Evolutionary conservation across 2,888 invertebrate genomes (phyloP), one percentile per base, ranked within the genome.

Genomic region (Arrhopalites spinosus): DNA sequence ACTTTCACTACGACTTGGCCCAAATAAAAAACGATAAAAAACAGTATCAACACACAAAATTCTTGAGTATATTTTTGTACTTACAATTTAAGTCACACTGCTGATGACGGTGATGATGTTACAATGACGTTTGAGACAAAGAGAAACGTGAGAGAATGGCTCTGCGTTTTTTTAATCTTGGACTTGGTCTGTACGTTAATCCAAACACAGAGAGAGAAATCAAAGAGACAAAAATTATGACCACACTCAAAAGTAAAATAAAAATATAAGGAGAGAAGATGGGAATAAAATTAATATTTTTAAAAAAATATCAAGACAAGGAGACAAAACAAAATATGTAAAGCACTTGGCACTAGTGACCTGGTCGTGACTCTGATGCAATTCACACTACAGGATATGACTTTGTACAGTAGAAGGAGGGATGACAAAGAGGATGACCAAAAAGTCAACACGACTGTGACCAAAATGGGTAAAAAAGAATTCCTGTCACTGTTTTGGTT

Each of bases 341-440:
- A 64, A 30, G 15, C 23, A 20, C 25, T 30, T 27, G 64, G 23
- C 43, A 66, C 66, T 66, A 43, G 66, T 66, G 66, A 66, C 66
- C 66, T 66, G 66, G 23, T 66, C n/a, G n/a, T 20, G 20, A 3
- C n/a, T 17, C 30, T 43, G n/a, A 15, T 45, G 11, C n/a, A 68
- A 20, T 47, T 43, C 5, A 47, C 36, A 3, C 7, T 23, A 23
- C 17, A 20, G 25, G 17, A 59, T 23, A 23, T 59, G 3, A 47
- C 17, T 47, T 45, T 23, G 2, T 27, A 11, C 25, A 7, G 7
- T 61, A n/a, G 61, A 25, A 13, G n/a, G 7, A 43, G 11, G 15
- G 67, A 68, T 66, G 67, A 68, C 47, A 45, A 47, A 47, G 66
- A 66, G n/a, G 36, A 36, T 36, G 36, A 36, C 36, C 36, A 36